Evolutionary conservation across 2,113 vertebrate species (phyloP).

Genomic region (Mugil cephalus): DNA sequence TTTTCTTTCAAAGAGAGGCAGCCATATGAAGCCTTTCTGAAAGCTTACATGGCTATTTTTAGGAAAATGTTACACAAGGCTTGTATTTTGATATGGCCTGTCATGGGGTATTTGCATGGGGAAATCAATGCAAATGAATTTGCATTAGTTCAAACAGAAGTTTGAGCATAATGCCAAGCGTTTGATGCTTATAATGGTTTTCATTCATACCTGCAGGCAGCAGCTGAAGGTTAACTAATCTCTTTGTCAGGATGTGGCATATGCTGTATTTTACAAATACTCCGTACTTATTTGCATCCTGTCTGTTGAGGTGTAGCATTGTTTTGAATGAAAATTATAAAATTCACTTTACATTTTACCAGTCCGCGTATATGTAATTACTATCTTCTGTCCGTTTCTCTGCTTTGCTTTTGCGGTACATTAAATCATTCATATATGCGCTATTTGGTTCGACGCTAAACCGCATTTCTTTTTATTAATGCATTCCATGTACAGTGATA

Average conservation of each 20-base stretch:
- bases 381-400: background rate
- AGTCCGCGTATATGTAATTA: slow-evolving; percentile 16
- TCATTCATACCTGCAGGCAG: slow-evolving; percentile 72
- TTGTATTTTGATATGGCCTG: slow-evolving; percentile 66
- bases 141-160: slow-evolving; percentile 75
- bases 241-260: slow-evolving; percentile 59
- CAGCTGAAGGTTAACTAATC: slow-evolving; percentile 63
- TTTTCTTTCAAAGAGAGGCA: slow-evolving; percentile 60
- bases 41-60: slow-evolving; percentile 60
- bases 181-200: slow-evolving; percentile 71
- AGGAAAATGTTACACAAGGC: slow-evolving; percentile 65
- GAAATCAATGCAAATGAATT: slow-evolving; percentile 76
- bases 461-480: accelerated
- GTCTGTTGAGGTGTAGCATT: slow-evolving; percentile 40
- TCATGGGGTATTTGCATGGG: slow-evolving; percentile 63
- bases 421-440: background rate
- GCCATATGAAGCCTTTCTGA: slow-evolving; percentile 55
- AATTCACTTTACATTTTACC: slow-evolving; percentile 41
- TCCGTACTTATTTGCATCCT: slow-evolving; percentile 59
- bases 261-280: slow-evolving; percentile 53
- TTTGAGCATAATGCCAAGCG: slow-evolving; percentile 63
- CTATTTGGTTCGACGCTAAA: background rate
- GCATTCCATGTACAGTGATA: too few species aligned
- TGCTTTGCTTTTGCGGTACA: slow-evolving; percentile 1
- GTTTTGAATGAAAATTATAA: slow-evolving; percentile 34